Percentiles rank a stretch among this genome's conserved stretches.
Evolutionary conservation across 2,888 invertebrate genomes (phyloP).

Genomic region (Lasioglossum morio): DNA sequence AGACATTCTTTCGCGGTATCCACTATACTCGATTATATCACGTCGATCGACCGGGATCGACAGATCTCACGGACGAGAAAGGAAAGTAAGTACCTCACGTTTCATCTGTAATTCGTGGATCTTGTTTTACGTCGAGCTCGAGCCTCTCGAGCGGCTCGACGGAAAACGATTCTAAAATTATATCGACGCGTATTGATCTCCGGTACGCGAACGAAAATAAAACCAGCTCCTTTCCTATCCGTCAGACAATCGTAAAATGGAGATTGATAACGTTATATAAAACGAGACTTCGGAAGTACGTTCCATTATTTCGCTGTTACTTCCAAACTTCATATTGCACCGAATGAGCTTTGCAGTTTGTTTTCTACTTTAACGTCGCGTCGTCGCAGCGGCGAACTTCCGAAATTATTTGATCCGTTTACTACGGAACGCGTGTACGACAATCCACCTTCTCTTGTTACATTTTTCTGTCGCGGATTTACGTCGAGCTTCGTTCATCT

Average conservation of each 20-base stretch:
- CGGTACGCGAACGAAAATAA: neutral
- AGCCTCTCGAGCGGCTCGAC: neutral
- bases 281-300: neutral
- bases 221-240: neutral
- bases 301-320: neutral
- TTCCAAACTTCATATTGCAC: slow-evolving; percentile 4
- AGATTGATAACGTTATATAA: neutral
- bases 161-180: slow-evolving; percentile 24
- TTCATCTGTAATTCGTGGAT: neutral
- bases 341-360: neutral
- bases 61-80: neutral
- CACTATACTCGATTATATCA: neutral
- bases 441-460: neutral
- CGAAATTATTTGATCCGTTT: neutral
- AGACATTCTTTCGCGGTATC: neutral
- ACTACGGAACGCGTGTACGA: neutral
- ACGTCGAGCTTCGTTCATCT: neutral
- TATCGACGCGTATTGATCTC: slow-evolving; percentile 6
- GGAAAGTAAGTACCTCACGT: neutral
- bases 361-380: neutral
- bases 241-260: neutral
- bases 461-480: neutral
- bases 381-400: neutral
- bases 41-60: slow-evolving; percentile 17
- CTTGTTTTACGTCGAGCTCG: neutral